Base-by-base conservation (phyloP, 2,797 vertebrate species). In the Phataginus tricuspis region DNA sequence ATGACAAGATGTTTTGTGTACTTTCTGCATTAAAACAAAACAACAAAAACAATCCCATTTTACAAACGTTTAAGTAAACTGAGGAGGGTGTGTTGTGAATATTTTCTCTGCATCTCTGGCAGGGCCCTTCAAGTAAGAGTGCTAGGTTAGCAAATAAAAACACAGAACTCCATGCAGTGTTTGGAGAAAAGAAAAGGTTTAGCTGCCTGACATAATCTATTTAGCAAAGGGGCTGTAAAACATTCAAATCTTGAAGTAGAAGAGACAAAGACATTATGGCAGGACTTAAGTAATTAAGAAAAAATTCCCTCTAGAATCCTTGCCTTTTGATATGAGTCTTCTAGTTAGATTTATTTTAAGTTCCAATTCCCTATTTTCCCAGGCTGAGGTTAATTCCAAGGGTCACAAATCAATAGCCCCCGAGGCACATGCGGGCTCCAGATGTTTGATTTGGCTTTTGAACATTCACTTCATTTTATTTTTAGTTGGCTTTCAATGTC, bases 361-460 rank as follows among this genome's bases (percentile, higher is more conserved):
- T 87, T 94, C 19, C 72, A 66, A 11, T 29, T 90, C 14, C 27
- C 31, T 72, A 57, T 87, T 95, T 96, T 95, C 45, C 37, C 39
- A 82, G 79, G 15, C 64, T 89, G 91, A 80, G 59, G 4, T 83
- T 80, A 63, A 94, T 51, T 72, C n/a, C 71, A 96, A 55, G 27
- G 31, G 74, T 34, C 16, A 74, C 18, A 90, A 37, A 78, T 21
- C 63, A 79, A 68, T 64, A 66, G 74, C 29, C 92, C 27, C 77
- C 45, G 31, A 78, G 31, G 18, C 37, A 87, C 84, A 86, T 23
- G 31, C n/a, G 78, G 11, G 25, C 27, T 69, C 34, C 84, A 95
- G 90, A 93, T 96, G 64, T 90, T 71, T 82, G 68, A 7, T 71
- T 92, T 90, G 75, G 34, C 21, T 7, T 12, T 7, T 12, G 45